phyloP scores from a whole-genome alignment of 2,797 vertebrate genomes.

The Bufotes viridis region DNA sequence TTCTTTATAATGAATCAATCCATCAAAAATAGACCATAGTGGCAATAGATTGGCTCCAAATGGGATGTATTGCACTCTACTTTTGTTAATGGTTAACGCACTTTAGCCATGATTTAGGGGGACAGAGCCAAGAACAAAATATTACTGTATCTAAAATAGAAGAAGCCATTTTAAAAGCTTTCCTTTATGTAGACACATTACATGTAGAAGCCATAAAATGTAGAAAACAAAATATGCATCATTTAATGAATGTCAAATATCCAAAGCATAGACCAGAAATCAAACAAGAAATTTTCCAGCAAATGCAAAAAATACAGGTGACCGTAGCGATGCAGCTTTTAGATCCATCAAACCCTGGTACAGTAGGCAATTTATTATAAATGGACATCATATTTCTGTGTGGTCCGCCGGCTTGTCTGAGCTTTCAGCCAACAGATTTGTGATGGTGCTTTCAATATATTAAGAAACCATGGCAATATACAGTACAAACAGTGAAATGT shows the following conservation, averaged over 20 bases:
- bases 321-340: not conserved
- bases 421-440: conserved; percentile 33
- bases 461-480: conserved; percentile 16
- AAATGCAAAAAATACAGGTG: conserved; percentile 2
- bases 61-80: too few species aligned
- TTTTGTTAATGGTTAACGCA: not conserved
- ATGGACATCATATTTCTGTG: conserved; percentile 17
- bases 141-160: not conserved
- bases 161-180: not conserved
- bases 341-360: not conserved
- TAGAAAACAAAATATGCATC: conserved; percentile 3
- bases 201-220: conserved; percentile 23
- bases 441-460: conserved; percentile 30
- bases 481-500: conserved; percentile 10
- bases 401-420: not conserved
- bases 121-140: not conserved
- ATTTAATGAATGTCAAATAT: conserved; percentile 36
- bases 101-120: not conserved
- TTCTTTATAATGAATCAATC: too few species aligned
- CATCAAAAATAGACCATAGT: too few species aligned
- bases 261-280: conserved; percentile 22
- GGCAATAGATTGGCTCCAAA: too few species aligned
- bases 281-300: conserved; percentile 17
- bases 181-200: conserved; percentile 26
- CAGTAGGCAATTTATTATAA: not conserved